These are phyloP conservation scores for Meda fulgida DNA, from an alignment of 2,797 vertebrate genomes.

Conservation along the genomic window DNA sequence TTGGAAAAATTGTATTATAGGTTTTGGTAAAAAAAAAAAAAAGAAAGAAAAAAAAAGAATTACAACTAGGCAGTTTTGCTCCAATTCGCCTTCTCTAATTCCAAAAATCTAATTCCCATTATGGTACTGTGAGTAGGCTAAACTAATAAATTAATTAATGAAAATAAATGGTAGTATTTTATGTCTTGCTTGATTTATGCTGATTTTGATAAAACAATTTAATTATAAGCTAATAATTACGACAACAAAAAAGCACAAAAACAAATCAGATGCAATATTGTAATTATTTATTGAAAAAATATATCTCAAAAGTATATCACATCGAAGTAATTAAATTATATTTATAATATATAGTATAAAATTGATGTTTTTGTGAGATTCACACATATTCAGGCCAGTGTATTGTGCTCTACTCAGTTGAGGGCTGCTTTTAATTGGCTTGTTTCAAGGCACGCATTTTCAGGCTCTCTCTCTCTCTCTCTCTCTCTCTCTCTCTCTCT, in stretches of 20 bases:
- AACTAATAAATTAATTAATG: neutral
- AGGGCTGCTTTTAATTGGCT: conserved; percentile 1
- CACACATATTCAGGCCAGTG: neutral
- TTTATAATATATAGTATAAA: neutral
- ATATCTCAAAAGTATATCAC: neutral
- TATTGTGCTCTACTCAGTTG: neutral
- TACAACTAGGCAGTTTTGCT: neutral
- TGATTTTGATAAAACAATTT: no score
- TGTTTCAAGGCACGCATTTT: neutral
- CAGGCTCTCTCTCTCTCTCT: conserved; percentile 9
- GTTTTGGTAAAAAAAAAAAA: no score
- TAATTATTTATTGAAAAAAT: neutral
- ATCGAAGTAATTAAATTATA: neutral
- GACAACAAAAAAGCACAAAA: no score
- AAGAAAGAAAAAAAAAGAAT: no score
- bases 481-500: conserved; percentile 13
- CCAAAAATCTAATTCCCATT: neutral
- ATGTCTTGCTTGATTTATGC: no score
- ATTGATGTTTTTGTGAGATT: neutral
- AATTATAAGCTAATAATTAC: no score
- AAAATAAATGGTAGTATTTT: neutral
- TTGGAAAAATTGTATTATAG: neutral
- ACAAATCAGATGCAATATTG: neutral
- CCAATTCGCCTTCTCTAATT: neutral
- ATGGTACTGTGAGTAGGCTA: neutral